Evolutionary conservation across 2,888 invertebrate genomes (phyloP), one percentile per base, ranked within the genome.

Genomic region (Scaptomyza parva): DNA sequence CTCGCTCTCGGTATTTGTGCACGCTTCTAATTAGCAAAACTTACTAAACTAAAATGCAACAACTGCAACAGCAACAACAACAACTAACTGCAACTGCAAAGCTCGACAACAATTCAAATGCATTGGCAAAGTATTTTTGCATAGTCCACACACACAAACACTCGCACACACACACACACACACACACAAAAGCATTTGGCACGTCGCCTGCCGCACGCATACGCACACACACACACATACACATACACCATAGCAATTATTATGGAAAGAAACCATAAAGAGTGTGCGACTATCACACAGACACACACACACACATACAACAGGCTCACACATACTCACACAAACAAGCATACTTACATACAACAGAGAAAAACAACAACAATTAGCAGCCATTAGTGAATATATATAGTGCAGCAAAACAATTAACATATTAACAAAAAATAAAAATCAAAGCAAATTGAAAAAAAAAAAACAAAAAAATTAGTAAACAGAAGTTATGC

Each of bases 51-150:
- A n/a, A 37, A 37, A 17, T 9, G 17, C 59, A 68, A 59, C 51
- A 37, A 61, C 54, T 17, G 37, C 59, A 66, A 62, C 60, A 57
- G 52, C 75, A 50, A 65, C 57, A 70, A 47, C 64, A 57, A 62
- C 70, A 68, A 77, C 68, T 61, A 71, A 76, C 70, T 66, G 71
- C 76, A 86, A 74, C n/a, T n/a, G n/a, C 62, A 70, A 45, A 17
- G 78, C 52, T 54, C 69, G 48, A 51, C 52, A 48, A 62, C 33
- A 35, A 66, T 64, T 65, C 54, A 33, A 33, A 33, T 79, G 76
- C 70, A 84, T 81, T 86, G 87, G 82, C 78, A 80, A 77, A 66
- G 24, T 63, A 78, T 81, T 77, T 84, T 84, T 77, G 85, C 81
- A 83, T 81, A 81, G 86, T 80, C 53, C 66, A 77, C 64, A 74